Percentiles rank a stretch among this genome's conserved stretches.
phyloP scores from a whole-genome alignment of 2,113 vertebrate species.

The Saimiri boliviensis region DNA sequence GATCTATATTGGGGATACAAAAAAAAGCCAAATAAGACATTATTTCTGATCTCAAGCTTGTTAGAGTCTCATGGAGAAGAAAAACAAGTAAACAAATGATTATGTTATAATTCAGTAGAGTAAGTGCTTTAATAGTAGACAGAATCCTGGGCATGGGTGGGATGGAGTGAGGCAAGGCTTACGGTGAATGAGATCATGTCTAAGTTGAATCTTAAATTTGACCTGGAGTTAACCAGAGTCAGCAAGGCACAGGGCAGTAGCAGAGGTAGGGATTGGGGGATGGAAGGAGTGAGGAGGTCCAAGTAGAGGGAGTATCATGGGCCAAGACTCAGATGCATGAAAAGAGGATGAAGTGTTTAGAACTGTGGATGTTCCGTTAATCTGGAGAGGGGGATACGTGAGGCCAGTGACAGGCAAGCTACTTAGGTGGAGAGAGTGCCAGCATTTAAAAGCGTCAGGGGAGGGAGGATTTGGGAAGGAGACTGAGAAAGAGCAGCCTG shows the following conservation, averaged over 20 bases:
- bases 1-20: not conserved
- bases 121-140: not conserved
- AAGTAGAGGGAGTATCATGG: not conserved
- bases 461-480: not conserved
- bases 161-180: not conserved
- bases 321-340: not conserved
- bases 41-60: not conserved
- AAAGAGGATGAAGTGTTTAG: not conserved
- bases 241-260: not conserved
- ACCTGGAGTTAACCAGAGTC: not conserved
- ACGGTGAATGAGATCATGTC: not conserved
- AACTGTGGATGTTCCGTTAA: not conserved
- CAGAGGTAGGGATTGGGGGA: too few species aligned
- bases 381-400: not conserved
- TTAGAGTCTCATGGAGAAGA: not conserved
- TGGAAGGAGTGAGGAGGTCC: not conserved
- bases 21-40: not conserved
- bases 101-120: not conserved
- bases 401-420: not conserved
- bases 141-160: not conserved
- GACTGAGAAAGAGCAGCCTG: not conserved
- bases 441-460: not conserved
- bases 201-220: not conserved
- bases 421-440: not conserved
- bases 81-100: constrained; percentile 5